These are phyloP conservation scores for Pterobdella sp. DNA, from an alignment of 2,888 invertebrate species.

Conservation along the genomic window DNA sequence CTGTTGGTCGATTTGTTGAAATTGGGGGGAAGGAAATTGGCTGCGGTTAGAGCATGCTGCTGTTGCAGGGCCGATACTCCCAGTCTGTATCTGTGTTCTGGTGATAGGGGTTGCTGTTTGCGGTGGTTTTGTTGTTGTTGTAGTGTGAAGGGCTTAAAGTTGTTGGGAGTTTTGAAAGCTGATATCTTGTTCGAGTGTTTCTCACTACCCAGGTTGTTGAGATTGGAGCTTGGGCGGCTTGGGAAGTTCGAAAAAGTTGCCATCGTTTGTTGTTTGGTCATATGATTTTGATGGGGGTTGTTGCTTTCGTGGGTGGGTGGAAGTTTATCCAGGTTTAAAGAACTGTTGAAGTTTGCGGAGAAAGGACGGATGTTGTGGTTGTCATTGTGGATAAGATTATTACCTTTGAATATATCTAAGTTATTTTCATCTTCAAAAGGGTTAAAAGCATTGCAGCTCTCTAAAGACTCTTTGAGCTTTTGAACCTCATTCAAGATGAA, in stretches of 20 bases:
- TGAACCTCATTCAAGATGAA: constrained; percentile 27
- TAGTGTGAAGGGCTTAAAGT: not conserved
- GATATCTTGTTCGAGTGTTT: not conserved
- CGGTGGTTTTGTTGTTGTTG: not conserved
- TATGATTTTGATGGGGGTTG: not conserved
- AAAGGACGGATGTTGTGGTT: constrained; percentile 13
- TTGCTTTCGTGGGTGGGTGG: constrained; percentile 11
- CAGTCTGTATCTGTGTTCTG: constrained; percentile 19
- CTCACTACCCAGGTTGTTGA: constrained; percentile 7
- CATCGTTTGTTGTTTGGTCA: not conserved
- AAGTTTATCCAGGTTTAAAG: constrained; percentile 1
- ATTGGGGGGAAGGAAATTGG: not conserved
- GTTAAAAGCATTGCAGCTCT: not conserved
- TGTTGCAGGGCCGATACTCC: constrained; percentile 20
- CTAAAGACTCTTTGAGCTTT: constrained; percentile 7
- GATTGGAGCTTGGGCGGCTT: not conserved
- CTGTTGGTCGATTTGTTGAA: not conserved
- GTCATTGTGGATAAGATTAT: not conserved
- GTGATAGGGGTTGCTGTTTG: not conserved
- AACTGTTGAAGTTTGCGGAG: constrained; percentile 18
- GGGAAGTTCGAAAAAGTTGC: not conserved
- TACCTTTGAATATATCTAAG: not conserved
- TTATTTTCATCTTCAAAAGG: not conserved
- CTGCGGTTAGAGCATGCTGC: not conserved
- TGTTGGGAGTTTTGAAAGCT: not conserved